Conservation (phyloP, 2,113 vertebrate genomes). For the Sander lucioperca region DNA sequence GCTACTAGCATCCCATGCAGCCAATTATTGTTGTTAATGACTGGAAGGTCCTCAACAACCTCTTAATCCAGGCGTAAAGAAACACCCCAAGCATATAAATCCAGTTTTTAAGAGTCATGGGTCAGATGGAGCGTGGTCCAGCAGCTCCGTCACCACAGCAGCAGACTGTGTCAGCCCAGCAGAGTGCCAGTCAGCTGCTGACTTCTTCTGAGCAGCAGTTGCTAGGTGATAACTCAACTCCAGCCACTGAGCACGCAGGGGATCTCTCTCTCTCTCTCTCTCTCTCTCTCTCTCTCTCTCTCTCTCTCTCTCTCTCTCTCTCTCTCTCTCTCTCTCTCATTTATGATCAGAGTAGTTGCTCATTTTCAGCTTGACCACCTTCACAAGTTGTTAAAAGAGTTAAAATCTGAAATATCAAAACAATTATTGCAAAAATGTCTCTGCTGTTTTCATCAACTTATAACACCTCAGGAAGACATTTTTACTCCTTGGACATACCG, state of each 20-base stretch:
- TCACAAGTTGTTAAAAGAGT: not conserved
- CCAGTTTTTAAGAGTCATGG: conserved; percentile 14
- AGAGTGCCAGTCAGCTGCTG: conserved; percentile 73
- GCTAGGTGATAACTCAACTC: conserved; percentile 84
- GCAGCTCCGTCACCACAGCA: conserved; percentile 14
- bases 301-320: conserved; percentile 12
- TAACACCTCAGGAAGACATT: not conserved
- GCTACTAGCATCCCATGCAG: conserved; percentile 53
- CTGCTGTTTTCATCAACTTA: not conserved
- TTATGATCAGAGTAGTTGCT: not conserved
- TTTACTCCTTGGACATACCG: not conserved
- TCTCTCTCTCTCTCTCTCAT: not conserved
- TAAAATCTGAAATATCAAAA: conserved; percentile 26
- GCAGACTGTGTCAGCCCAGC: conserved; percentile 45
- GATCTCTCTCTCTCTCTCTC: conserved; percentile 33
- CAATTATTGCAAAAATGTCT: not conserved
- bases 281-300: conserved; percentile 32
- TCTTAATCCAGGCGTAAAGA: conserved; percentile 39
- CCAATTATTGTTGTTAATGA: conserved; percentile 18
- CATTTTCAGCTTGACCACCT: conserved; percentile 23
- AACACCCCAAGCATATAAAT: conserved; percentile 37
- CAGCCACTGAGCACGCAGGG: conserved; percentile 58
- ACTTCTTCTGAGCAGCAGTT: conserved; percentile 84
- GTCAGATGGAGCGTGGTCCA: conserved; percentile 47
- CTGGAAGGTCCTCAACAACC: conserved; percentile 34